Conservation (phyloP, 2,888 invertebrate species). For the Luperina nickerlii region DNA sequence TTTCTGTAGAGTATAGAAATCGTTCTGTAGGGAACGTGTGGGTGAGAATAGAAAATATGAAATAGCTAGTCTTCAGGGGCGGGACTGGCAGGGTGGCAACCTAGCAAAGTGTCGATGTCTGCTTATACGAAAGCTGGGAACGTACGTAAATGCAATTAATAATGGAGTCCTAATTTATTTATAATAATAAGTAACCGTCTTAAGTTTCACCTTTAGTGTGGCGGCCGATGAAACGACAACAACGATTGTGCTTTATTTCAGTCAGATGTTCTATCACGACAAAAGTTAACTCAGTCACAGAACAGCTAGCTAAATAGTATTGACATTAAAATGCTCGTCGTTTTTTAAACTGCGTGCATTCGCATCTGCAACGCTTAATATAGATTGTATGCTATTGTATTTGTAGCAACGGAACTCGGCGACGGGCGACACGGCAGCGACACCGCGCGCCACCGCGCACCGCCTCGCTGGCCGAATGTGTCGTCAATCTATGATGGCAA, state of each 20-base stretch:
- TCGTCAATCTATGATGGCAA: not conserved
- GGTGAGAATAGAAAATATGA: too few species aligned
- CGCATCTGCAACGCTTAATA: slow-evolving; percentile 26
- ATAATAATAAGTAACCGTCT: too few species aligned
- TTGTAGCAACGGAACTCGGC: slow-evolving; percentile 23
- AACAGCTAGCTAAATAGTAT: slow-evolving; percentile 37
- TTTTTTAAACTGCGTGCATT: slow-evolving; percentile 32
- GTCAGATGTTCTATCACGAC: slow-evolving; percentile 1
- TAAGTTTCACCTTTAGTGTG: not conserved
- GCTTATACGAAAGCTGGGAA: not conserved
- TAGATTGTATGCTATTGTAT: slow-evolving; percentile 38
- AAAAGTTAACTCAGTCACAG: slow-evolving; percentile 24
- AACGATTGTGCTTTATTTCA: not conserved
- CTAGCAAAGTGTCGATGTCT: too few species aligned
- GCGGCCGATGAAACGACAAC: not conserved
- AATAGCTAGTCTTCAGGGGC: too few species aligned
- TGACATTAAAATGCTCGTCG: slow-evolving; percentile 40
- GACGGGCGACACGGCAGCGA: slow-evolving; percentile 7
- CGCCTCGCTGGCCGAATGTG: not conserved
- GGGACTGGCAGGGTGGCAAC: not conserved
- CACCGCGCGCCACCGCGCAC: too few species aligned
- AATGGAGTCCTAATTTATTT: not conserved
- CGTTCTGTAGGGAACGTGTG: too few species aligned
- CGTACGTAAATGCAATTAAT: not conserved
- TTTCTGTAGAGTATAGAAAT: too few species aligned